Evolutionary conservation across 2,888 invertebrate species (phyloP).

Genomic region (Palloptera scutellata): DNA sequence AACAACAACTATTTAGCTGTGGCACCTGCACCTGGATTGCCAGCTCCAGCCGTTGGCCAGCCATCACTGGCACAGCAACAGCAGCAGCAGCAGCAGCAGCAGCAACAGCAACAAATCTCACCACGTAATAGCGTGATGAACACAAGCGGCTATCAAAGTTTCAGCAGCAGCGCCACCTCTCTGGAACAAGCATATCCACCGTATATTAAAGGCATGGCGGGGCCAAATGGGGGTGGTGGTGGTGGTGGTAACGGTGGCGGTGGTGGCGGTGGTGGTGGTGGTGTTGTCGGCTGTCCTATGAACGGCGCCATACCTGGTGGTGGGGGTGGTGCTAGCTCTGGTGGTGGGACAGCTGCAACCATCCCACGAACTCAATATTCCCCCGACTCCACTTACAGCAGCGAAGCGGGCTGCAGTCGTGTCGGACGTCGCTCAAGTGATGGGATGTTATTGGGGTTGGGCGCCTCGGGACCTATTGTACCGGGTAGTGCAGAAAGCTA

Average conservation of each 20-base stretch:
- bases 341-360: conserved; percentile 28
- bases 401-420: conserved; percentile 52
- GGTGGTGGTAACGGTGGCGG: conserved; percentile 20
- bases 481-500: conserved; percentile 58
- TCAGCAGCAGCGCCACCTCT: conserved; percentile 63
- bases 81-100: conserved; percentile 30
- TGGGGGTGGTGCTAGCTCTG: conserved; percentile 30
- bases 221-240: conserved; percentile 6
- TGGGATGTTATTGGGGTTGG: conserved; percentile 57
- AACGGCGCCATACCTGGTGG: conserved; percentile 15
- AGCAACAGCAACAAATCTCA: conserved; percentile 39
- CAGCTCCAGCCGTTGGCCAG: conserved; percentile 48
- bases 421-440: conserved; percentile 59
- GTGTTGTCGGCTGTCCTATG: conserved; percentile 7
- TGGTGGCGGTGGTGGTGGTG: conserved; percentile 22
- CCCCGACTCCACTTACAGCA: conserved; percentile 60
- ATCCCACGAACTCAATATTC: conserved; percentile 52
- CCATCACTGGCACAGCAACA: conserved; percentile 44
- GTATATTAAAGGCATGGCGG: conserved; percentile 37
- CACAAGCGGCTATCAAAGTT: conserved; percentile 64
- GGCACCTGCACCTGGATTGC: conserved; percentile 40
- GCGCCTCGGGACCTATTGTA: conserved; percentile 43
- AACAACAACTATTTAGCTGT: conserved; percentile 53
- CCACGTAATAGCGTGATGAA: conserved; percentile 61
- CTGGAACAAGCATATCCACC: conserved; percentile 63